Base-by-base conservation (phyloP, 2,888 invertebrate species). In the Mystacides longicornis region DNA sequence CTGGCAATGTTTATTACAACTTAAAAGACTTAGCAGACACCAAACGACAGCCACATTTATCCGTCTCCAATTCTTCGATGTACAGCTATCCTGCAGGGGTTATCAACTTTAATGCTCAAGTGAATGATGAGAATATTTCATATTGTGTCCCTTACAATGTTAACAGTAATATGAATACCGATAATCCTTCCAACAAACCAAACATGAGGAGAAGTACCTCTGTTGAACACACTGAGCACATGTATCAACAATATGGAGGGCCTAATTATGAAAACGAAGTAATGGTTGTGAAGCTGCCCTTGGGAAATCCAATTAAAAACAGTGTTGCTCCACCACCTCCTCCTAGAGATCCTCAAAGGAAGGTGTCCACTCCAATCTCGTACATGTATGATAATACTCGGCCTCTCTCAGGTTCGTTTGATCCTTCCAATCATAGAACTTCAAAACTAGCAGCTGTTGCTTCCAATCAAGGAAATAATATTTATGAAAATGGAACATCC, bases 301-400 rank as follows among this genome's bases (percentile, higher is more conserved):
- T 78, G 43, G 78, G 77, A 54, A 71, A 75, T 4, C 68, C 70
- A 33, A 73, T 71, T 62, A 71, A 70, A 63, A 75, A 77, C 46
- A 73, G 74, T 51, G 77, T 75, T 48, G 65, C 81, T 33, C 88
- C 89, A 3, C 83, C 86, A 2, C 89, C 89, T 23, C 89, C 90
- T 1, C 89, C 89, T n/a, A 75, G 87, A 63, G 88, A 87, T 69
- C 87, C 85, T 61, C 77, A 81, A 64, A 78, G 83, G 57, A 78
- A 81, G 68, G 73, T 81, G 16, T 70, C 78, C 19, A 76, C 77
- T 27, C 75, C 75, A 58, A 62, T 76, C 62, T 76, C 77, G 21
- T 77, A 76, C 73, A 74, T 73, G 65, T 75, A 77, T 64, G 77
- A 77, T 64, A 73, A 72, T 63, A 73, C 64, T 53, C 70, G 81